A percentile compares a stretch with the other conserved stretches of the same genome.
phyloP scores from a whole-genome alignment of 2,113 vertebrate genomes.

The Vireo altiloquus region DNA sequence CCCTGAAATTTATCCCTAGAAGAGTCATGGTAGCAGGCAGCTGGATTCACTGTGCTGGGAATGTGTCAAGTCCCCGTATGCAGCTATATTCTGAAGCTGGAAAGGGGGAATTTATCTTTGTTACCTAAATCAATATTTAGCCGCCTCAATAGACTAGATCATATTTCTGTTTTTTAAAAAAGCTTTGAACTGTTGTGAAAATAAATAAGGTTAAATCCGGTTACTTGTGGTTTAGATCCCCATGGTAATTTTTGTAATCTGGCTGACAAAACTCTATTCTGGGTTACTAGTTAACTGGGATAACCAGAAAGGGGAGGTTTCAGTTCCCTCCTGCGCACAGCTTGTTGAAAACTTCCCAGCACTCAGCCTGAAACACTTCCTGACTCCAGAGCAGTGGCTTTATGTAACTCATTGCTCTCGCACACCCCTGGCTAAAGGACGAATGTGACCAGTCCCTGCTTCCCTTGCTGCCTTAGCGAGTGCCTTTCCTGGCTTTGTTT shows the following conservation, averaged over 20 bases:
- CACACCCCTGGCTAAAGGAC: neutral
- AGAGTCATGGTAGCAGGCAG: slow-evolving; percentile 14
- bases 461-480: neutral
- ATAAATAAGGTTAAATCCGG: neutral
- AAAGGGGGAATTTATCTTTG: neutral
- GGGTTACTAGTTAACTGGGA: slow-evolving; percentile 45
- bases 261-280: neutral
- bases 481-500: neutral
- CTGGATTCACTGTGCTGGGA: neutral
- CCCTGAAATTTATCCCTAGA: slow-evolving; percentile 28
- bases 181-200: neutral
- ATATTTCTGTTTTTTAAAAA: neutral
- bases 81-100: neutral
- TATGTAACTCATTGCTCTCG: neutral
- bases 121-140: neutral
- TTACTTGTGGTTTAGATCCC: neutral
- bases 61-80: neutral
- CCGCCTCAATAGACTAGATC: neutral
- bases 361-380: slow-evolving; percentile 15
- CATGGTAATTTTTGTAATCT: neutral
- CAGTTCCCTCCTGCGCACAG: neutral
- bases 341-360: slow-evolving; percentile 19
- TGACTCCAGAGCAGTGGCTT: neutral
- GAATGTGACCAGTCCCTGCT: neutral
- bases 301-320: slow-evolving; percentile 6